phyloP scores from a whole-genome alignment of 1,140 invertebrate species.

The Dreissena rostriformis region DNA sequence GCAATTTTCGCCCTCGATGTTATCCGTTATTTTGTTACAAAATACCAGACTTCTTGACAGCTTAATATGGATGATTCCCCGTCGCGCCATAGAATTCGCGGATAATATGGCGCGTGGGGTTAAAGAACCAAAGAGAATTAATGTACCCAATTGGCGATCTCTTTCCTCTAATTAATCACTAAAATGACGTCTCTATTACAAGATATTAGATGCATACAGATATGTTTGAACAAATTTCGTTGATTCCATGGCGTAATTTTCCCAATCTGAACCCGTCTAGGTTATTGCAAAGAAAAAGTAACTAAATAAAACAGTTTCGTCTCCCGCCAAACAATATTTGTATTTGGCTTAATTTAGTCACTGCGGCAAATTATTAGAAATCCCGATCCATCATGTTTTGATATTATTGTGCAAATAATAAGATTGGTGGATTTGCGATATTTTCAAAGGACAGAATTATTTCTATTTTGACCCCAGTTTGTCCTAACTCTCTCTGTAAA shows the following conservation, averaged over 20 bases:
- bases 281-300: conserved; percentile 49
- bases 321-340: conserved; percentile 56
- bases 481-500: conserved; percentile 41
- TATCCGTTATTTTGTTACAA: conserved; percentile 10
- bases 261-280: conserved; percentile 46
- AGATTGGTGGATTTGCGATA: conserved; percentile 31
- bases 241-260: conserved; percentile 59
- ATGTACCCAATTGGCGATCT: conserved; percentile 59
- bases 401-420: conserved; percentile 61
- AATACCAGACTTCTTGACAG: conserved; percentile 38
- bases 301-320: conserved; percentile 60
- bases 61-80: conserved; percentile 38
- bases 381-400: conserved; percentile 50
- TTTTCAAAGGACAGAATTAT: conserved; percentile 53
- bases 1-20: background rate
- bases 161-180: conserved; percentile 58
- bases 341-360: conserved; percentile 55
- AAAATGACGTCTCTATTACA: conserved; percentile 55
- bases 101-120: conserved; percentile 50
- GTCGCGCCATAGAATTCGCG: conserved; percentile 44
- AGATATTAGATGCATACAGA: conserved; percentile 58
- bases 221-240: conserved; percentile 57
- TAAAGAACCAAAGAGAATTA: conserved; percentile 53
- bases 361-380: conserved; percentile 38
- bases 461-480: conserved; percentile 54